A percentile compares a stretch with the other conserved stretches of the same genome.
Conservation (phyloP, 1,140 invertebrate genomes). For the Lepeophtheirus salmonis region DNA sequence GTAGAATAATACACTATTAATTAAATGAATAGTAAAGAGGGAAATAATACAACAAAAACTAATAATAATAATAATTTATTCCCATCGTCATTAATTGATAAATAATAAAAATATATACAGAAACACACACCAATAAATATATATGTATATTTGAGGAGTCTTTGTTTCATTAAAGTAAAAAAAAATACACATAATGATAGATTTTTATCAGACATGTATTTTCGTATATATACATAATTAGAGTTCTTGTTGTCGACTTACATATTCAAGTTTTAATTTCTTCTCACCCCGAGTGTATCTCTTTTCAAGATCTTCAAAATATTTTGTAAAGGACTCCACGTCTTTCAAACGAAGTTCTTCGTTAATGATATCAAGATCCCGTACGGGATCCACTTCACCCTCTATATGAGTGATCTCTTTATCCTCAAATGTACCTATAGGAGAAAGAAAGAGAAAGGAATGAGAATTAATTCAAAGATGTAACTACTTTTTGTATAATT, state of each 20-base stretch:
- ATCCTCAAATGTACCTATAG: conserved; percentile 83
- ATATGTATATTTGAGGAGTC: no score
- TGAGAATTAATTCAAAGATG: no score
- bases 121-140: no score
- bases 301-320: conserved; percentile 21
- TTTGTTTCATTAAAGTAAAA: no score
- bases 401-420: conserved; percentile 95
- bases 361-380: conserved; percentile 88
- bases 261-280: conserved; percentile 31
- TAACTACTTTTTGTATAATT: no score
- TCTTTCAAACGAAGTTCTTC: conserved; percentile 91
- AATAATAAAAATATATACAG: no score
- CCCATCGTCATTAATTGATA: conserved; percentile 33
- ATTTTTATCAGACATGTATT: no score
- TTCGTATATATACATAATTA: background rate
- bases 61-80: conserved; percentile 48
- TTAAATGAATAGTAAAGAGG: no score
- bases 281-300: conserved; percentile 16
- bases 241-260: conserved; percentile 24
- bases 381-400: conserved; percentile 87
- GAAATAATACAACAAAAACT: no score
- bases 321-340: conserved; percentile 35
- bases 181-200: no score
- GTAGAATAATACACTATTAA: no score
- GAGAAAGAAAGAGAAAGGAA: background rate